A percentile compares a stretch with the other conserved stretches of the same genome.
Evolutionary conservation across 1,140 invertebrate species (phyloP).

Genomic region (Drosophila parabipectinata): DNA sequence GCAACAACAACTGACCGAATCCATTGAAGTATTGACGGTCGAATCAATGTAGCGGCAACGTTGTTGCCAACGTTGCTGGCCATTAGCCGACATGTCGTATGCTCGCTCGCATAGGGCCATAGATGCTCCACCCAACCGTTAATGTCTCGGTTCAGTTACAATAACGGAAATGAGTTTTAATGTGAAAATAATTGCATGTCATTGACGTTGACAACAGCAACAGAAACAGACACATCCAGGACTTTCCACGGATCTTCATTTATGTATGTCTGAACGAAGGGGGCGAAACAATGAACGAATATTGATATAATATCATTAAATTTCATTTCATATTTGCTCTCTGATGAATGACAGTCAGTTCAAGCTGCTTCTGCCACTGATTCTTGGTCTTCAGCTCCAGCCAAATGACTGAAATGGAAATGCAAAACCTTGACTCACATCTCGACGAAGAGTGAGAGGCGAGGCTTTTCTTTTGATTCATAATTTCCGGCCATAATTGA

Average conservation of each 20-base stretch:
- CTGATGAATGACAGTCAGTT: constrained; percentile 49
- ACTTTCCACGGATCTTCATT: not conserved
- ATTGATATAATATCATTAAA: constrained; percentile 71
- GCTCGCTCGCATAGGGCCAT: constrained; percentile 22
- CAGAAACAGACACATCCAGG: not conserved
- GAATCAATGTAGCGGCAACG: constrained; percentile 52
- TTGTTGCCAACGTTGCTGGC: constrained; percentile 34
- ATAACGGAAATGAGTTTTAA: constrained; percentile 74
- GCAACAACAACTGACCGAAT: constrained; percentile 23
- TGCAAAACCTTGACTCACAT: constrained; percentile 56
- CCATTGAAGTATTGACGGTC: constrained; percentile 65
- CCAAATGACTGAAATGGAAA: constrained; percentile 49
- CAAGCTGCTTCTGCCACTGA: constrained; percentile 28
- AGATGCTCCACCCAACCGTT: constrained; percentile 60
- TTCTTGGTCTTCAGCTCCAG: not conserved
- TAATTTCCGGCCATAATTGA: constrained; percentile 60
- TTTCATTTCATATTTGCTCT: constrained; percentile 63
- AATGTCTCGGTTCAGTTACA: constrained; percentile 67
- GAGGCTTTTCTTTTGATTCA: constrained; percentile 46
- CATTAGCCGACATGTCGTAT: constrained; percentile 45
- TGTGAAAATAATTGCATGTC: constrained; percentile 76
- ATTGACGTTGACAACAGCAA: constrained; percentile 54
- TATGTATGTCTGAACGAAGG: not conserved
- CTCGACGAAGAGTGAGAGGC: constrained; percentile 7
- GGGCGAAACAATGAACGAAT: constrained; percentile 43